phyloP scores from a whole-genome alignment of 35 echinoderm and acorn worm genomes.

The Anneissia japonica region DNA sequence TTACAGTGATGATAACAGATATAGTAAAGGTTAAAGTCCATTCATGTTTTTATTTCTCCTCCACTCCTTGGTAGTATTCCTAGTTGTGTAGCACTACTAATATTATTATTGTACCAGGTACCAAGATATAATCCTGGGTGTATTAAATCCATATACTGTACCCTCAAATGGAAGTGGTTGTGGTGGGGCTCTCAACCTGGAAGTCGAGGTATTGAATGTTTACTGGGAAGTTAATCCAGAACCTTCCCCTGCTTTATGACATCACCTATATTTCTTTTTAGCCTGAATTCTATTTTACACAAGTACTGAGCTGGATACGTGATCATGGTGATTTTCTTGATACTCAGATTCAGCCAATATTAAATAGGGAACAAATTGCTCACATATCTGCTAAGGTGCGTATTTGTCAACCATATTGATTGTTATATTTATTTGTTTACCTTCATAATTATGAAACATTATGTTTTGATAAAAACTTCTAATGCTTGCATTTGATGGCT shows the following conservation, averaged over 20 bases:
- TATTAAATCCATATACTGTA: not conserved
- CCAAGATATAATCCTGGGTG: not conserved
- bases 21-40: no score
- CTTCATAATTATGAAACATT: not conserved
- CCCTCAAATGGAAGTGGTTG: not conserved
- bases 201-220: not conserved
- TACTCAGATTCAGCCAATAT: constrained; percentile 70
- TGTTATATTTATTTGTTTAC: not conserved
- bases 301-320: constrained; percentile 90
- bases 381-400: constrained; percentile 69
- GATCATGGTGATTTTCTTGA: constrained; percentile 88
- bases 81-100: not conserved
- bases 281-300: constrained; percentile 98
- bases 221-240: not conserved
- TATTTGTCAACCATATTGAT: not conserved
- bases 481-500: not conserved
- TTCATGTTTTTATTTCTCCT: no score
- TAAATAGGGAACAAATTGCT: constrained; percentile 45
- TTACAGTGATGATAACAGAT: no score
- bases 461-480: not conserved
- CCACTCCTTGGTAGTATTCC: no score
- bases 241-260: not conserved
- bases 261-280: constrained; percentile 16
- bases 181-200: not conserved
- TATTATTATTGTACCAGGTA: not conserved